Conservation (phyloP, 1,140 invertebrate genomes). For the Olivierus martensii region DNA sequence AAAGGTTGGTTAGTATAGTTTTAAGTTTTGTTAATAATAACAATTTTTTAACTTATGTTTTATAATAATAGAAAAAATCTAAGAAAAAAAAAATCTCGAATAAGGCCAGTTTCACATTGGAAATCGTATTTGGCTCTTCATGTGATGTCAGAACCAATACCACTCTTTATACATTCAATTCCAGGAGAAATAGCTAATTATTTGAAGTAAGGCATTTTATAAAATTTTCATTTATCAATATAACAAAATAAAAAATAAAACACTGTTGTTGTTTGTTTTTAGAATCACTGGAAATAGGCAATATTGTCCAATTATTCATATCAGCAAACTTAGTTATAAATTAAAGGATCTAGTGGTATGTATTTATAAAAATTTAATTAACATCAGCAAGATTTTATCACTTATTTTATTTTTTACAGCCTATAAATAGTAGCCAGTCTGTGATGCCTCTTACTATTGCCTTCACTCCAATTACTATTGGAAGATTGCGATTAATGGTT, state of each 20-base stretch:
- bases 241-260: no score
- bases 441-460: slow-evolving; percentile 30
- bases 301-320: slow-evolving; percentile 57
- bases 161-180: slow-evolving; percentile 10
- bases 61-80: no score
- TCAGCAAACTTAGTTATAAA: slow-evolving; percentile 65
- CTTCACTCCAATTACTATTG: slow-evolving; percentile 36
- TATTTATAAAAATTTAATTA: no score
- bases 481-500: slow-evolving; percentile 33
- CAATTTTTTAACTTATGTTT: no score
- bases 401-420: slow-evolving; percentile 28
- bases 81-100: neutral
- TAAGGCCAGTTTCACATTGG: slow-evolving; percentile 16
- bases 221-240: no score
- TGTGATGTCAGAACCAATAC: slow-evolving; percentile 21
- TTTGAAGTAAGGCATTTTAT: neutral
- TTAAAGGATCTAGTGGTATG: slow-evolving; percentile 39
- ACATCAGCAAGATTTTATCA: no score
- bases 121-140: slow-evolving; percentile 3
- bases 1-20: slow-evolving; percentile 18
- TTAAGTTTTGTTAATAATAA: neutral
- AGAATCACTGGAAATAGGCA: neutral
- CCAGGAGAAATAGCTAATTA: slow-evolving; percentile 4
- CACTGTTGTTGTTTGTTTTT: no score
- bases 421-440: slow-evolving; percentile 22